Evolutionary conservation across 2,797 vertebrate species (phyloP), one percentile per base, ranked within the genome.

Genomic region (Cynopterus sphinx): DNA sequence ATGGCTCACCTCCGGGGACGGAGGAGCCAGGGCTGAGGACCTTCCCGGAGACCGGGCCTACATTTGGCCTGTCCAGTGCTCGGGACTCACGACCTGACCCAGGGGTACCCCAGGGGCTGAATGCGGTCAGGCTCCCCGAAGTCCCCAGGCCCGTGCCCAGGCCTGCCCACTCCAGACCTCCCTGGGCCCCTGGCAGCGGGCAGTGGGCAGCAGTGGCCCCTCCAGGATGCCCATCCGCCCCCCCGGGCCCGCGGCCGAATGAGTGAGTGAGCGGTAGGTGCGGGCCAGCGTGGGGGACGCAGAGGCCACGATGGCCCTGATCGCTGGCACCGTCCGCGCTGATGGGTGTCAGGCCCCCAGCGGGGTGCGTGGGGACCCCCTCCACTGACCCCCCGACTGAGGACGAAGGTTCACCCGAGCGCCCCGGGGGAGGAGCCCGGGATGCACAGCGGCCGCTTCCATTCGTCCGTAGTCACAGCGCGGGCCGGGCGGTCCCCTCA

Each of bases 321-420:
- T 36, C 0, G 0, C 77, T 1, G 31, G 57, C 46, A 11, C 49
- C 17, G 0, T 39, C 36, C 0, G 28, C 28, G 46, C 21, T 2
- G 12, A 7, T 0, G 51, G 24, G 49, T 1, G 24, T 13, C 36
- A 3, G 59, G 36, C 17, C 21, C 8, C 26, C 6, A 3, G 12
- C 41, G n/a, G 2, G 2, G 31, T 2, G 0, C n/a, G 2, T 0
- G 24, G 51, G 19, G 6, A 6, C 2, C 33, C 22, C 39, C 22
- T 39, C 57, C 1, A 17, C 31, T 2, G 4, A 11, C 7, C 70
- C 31, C 55, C 33, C 36, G 6, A 39, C 24, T 0, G 22, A n/a
- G 24, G 6, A 17, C 2, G 0, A 19, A 7, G 0, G 1, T 1
- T 11, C 1, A 16, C 9, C 39, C 0, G 0, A 13, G 24, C 26